These are phyloP conservation scores for Hemiprocne comata DNA, from an alignment of 2,113 vertebrate genomes.

Conservation along the genomic window DNA sequence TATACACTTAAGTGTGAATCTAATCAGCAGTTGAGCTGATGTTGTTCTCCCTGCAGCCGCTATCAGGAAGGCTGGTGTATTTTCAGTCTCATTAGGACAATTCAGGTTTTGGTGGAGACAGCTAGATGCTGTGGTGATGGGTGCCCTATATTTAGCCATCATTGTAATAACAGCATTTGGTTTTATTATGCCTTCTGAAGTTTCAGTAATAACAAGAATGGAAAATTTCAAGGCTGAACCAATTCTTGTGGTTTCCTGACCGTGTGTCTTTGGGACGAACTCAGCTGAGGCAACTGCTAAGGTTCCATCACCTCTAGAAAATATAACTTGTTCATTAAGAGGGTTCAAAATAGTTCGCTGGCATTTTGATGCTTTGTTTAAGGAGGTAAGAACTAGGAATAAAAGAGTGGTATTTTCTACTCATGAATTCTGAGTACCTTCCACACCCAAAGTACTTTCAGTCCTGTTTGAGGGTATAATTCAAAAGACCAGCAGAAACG, in stretches of 20 bases:
- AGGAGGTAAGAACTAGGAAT: not conserved
- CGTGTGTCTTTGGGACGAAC: not conserved
- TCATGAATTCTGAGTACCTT: not conserved
- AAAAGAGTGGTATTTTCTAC: not conserved
- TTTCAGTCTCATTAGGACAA: not conserved
- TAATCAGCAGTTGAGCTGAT: slow-evolving; percentile 2
- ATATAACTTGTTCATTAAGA: not conserved
- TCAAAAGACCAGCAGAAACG: not conserved
- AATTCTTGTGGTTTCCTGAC: not conserved
- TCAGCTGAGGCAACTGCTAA: not conserved
- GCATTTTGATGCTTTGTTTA: not conserved
- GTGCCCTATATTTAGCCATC: not conserved
- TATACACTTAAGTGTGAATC: slow-evolving; percentile 24
- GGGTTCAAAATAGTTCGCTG: not conserved
- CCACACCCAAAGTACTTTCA: not conserved
- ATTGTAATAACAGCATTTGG: not conserved
- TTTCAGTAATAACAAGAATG: not conserved
- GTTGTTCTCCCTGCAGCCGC: not conserved
- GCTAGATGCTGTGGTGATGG: not conserved
- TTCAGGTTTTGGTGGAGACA: not conserved
- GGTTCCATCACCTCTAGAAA: not conserved
- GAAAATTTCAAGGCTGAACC: not conserved
- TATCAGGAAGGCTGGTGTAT: not conserved
- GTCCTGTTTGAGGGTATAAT: not conserved
- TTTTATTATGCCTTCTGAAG: not conserved